A percentile compares a stretch with the other conserved stretches of the same genome.
Evolutionary conservation across 1,140 invertebrate species (phyloP).

Genomic region (Nasonia giraulti): DNA sequence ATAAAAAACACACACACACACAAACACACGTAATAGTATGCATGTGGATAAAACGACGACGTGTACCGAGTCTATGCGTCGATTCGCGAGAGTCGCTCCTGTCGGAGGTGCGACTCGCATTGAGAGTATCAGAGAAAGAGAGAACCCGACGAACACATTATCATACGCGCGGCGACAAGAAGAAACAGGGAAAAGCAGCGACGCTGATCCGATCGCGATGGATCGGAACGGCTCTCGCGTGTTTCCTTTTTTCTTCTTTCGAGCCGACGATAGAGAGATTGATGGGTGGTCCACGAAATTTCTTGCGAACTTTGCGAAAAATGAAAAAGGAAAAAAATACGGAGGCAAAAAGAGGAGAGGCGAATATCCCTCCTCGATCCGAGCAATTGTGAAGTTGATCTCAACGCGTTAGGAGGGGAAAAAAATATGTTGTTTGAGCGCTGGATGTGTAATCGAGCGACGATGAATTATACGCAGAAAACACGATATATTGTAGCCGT

Average conservation of each 20-base stretch:
- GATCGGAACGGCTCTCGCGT: not conserved
- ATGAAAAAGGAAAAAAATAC: slow-evolving; percentile 26
- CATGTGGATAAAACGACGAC: not conserved
- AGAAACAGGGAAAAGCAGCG: not conserved
- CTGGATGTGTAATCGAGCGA: not conserved
- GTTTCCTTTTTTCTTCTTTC: slow-evolving; percentile 23
- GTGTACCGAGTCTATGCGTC: not conserved
- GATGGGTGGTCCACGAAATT: slow-evolving; percentile 10
- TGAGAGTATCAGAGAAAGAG: not conserved
- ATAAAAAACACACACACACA: not conserved
- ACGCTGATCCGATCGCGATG: not conserved
- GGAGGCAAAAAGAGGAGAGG: not conserved
- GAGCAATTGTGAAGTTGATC: slow-evolving; percentile 48
- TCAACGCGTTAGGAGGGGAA: slow-evolving; percentile 25
- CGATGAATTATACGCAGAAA: not conserved
- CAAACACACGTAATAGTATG: not conserved
- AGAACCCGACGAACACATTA: not conserved
- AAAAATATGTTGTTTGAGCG: not conserved
- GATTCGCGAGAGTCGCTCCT: not conserved
- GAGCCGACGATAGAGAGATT: not conserved
- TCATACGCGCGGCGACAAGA: not conserved
- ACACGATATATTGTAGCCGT: slow-evolving; percentile 16
- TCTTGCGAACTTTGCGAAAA: slow-evolving; percentile 27
- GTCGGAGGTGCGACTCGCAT: not conserved
- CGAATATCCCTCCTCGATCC: slow-evolving; percentile 29